Percentiles rank a stretch among this genome's conserved stretches.
Conservation (phyloP, 2,888 invertebrate species). For the Heterodera filipjevi region DNA sequence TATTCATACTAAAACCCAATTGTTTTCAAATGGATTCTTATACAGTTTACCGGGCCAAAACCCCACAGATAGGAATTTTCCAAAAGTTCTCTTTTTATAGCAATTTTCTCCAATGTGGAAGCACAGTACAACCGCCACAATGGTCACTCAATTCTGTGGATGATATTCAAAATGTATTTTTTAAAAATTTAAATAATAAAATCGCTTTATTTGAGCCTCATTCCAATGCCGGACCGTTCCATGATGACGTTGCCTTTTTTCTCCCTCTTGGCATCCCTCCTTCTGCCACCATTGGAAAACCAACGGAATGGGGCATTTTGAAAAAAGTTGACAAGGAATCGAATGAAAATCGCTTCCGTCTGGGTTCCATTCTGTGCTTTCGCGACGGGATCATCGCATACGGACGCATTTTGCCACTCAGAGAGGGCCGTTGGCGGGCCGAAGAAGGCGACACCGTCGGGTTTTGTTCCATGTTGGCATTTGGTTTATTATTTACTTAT, state of each 20-base stretch:
- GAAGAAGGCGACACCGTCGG: not conserved
- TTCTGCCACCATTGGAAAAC: not conserved
- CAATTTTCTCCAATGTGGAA: not conserved
- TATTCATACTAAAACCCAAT: too few species aligned
- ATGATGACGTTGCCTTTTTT: not conserved
- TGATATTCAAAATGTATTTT: not conserved
- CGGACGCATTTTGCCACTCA: not conserved
- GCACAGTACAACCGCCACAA: not conserved
- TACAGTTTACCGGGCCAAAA: too few species aligned
- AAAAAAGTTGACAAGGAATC: not conserved
- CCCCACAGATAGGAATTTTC: too few species aligned
- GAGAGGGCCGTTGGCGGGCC: not conserved
- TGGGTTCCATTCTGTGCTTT: not conserved
- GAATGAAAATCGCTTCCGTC: not conserved
- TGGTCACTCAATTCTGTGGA: slow-evolving; percentile 1
- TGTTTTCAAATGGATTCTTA: too few species aligned
- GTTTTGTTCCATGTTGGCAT: not conserved
- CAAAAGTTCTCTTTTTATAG: not conserved
- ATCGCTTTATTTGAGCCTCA: too few species aligned
- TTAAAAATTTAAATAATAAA: too few species aligned
- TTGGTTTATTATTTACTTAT: not conserved
- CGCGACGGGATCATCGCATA: not conserved
- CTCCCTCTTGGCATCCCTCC: not conserved
- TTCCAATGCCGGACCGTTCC: not conserved
- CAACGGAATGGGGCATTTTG: not conserved